Base-by-base conservation (phyloP, 2,797 vertebrate genomes). In the Scyliorhinus canicula region DNA sequence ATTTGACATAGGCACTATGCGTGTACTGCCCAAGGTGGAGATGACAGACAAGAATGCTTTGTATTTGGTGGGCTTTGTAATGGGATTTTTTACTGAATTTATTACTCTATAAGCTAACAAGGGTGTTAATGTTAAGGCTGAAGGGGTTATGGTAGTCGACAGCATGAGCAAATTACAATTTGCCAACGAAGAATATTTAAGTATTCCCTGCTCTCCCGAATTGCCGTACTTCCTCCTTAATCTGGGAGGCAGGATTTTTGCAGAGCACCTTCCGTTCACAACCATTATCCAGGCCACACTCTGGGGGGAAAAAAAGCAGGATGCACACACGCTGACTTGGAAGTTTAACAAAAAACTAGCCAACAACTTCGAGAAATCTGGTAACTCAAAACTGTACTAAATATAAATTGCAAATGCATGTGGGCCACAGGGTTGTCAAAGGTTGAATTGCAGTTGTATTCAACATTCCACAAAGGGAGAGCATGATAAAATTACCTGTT, bases 21-120 rank as follows among this genome's bases (percentile, higher is more conserved):
- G n/a, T 26, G 57, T 21, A 40, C n/a, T 90, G 86, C 57, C 57
- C 86, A 60, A 90, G 57, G 57, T 63, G 88, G 4, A 21, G n/a
- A 91, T 91, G 60, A 91, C 57, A 44, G 88, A 24, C 57, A 91
- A 60, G n/a, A 63, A 91, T 26, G 88, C 57, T 40, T 24, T 65
- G 88, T n/a, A 91, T 40, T 91, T 91, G 88, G 19, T n/a, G 57
- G 57, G n/a, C 60, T 91, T 63, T 63, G 57, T 40, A 63, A 91
- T 91, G 88, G 88, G 88, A 63, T 91, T 63, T 91, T 91, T 57
- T n/a, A 63, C 57, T 91, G 88, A 35, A 63, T 65, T 91, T 63
- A 63, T 63, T 63, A 57, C 40, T 35, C 21, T 63, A n/a, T 40
- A 44, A 91, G n/a, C 88, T 63, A 65, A 91, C 35, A 44, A 63